phyloP scores from a whole-genome alignment of 2,888 invertebrate species.

The Cerceris rybyensis region DNA sequence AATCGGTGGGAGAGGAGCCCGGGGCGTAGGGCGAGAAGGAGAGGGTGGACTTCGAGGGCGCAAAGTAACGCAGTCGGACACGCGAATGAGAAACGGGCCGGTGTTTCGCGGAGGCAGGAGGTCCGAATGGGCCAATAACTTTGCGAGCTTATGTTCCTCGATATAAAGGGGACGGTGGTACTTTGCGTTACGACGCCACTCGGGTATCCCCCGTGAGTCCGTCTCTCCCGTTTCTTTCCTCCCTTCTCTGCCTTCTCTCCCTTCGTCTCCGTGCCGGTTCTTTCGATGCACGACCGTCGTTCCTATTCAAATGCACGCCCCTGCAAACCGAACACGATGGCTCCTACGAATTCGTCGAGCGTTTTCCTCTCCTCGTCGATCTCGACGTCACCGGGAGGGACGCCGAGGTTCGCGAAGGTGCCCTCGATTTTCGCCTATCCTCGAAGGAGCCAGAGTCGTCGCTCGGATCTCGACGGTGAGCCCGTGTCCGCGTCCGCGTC shows the following conservation, averaged over 20 bases:
- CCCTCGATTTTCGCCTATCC: no score
- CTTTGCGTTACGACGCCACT: conserved; percentile 69
- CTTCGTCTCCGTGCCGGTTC: conserved; percentile 7
- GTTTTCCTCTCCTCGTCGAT: conserved; percentile 55
- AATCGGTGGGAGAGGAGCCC: neutral
- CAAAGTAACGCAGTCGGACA: conserved; percentile 68
- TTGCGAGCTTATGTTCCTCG: conserved; percentile 74
- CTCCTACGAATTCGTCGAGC: conserved; percentile 50
- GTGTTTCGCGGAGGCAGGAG: conserved; percentile 72
- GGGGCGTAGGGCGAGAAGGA: conserved; percentile 3
- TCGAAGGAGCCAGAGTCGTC: no score
- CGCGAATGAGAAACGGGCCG: conserved; percentile 74
- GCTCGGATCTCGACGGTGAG: conserved; percentile 42
- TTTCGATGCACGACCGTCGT: conserved; percentile 72
- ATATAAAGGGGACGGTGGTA: conserved; percentile 73
- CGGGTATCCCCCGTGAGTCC: conserved; percentile 37
- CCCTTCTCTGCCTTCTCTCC: conserved; percentile 22
- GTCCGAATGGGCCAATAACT: conserved; percentile 77
- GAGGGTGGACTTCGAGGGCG: conserved; percentile 55
- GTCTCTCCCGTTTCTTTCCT: conserved; percentile 5
- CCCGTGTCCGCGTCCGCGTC: conserved; percentile 63
- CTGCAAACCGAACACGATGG: conserved; percentile 63
- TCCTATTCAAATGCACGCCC: conserved; percentile 74
- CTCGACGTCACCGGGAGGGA: conserved; percentile 1
- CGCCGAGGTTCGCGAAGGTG: no score